phyloP scores from a whole-genome alignment of 2,888 invertebrate species.

The Hypomecis punctinalis region DNA sequence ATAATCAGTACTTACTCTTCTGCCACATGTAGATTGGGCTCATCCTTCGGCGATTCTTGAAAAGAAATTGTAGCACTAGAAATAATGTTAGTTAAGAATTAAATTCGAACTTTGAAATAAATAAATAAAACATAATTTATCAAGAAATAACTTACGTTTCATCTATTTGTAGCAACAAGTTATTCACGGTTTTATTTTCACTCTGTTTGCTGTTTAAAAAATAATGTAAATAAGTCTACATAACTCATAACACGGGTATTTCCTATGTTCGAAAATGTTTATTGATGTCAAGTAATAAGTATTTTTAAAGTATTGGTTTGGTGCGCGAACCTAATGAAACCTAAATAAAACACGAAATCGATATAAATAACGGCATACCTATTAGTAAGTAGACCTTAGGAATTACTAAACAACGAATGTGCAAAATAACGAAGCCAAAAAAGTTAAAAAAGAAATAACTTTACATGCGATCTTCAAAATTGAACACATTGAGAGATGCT shows the following conservation, averaged over 20 bases:
- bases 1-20: conserved; percentile 67
- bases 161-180: conserved; percentile 51
- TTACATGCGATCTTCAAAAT: conserved; percentile 86
- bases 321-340: too few species aligned
- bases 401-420: conserved; percentile 11
- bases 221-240: conserved; percentile 19
- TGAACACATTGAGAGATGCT: conserved; percentile 54
- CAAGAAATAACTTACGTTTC: conserved; percentile 53
- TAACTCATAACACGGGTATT: too few species aligned
- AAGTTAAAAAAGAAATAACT: conserved; percentile 38
- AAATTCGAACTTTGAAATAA: background rate
- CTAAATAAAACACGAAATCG: background rate
- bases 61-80: conserved; percentile 50
- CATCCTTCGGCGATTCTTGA: conserved; percentile 44
- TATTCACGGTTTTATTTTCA: conserved; percentile 42
- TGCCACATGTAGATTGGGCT: conserved; percentile 43
- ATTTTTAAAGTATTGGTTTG: too few species aligned
- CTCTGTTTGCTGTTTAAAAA: conserved; percentile 52
- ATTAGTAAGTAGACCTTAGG: conserved; percentile 19
- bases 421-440: conserved; percentile 18
- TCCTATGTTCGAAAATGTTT: background rate
- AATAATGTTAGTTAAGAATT: conserved; percentile 4
- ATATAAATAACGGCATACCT: conserved; percentile 2
- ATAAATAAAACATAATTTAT: background rate
- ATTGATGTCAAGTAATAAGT: background rate